phyloP scores from a whole-genome alignment of 2,797 vertebrate genomes.

The Serranus cabrilla region DNA sequence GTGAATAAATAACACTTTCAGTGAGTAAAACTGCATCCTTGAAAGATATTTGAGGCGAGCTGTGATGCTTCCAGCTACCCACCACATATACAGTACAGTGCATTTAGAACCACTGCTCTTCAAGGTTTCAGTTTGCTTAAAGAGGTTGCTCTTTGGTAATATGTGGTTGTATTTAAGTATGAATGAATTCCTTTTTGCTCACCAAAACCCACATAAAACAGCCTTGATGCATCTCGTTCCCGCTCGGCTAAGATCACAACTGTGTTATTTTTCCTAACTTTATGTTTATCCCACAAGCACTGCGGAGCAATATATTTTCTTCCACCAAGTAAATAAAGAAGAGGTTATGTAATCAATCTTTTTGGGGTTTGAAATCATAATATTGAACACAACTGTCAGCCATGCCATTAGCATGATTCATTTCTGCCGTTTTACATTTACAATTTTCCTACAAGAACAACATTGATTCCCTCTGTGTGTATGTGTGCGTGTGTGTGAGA shows the following conservation, averaged over 20 bases:
- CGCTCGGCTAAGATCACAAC: constrained; percentile 42
- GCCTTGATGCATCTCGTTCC: constrained; percentile 42
- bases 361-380: constrained; percentile 87
- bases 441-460: constrained; percentile 88
- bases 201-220: constrained; percentile 28
- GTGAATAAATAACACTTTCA: constrained; percentile 34
- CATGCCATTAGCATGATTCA: constrained; percentile 90
- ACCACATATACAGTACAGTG: constrained; percentile 5
- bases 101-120: neutral
- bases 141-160: constrained; percentile 27
- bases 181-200: constrained; percentile 29
- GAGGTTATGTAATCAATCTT: constrained; percentile 89
- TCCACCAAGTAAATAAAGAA: constrained; percentile 86
- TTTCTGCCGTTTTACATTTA: constrained; percentile 89
- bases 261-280: constrained; percentile 70
- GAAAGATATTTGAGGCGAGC: constrained; percentile 2
- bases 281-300: constrained; percentile 73
- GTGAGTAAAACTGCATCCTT: constrained; percentile 13
- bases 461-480: constrained; percentile 80
- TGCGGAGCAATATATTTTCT: constrained; percentile 78
- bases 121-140: constrained; percentile 29
- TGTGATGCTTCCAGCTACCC: neutral
- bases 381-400: constrained; percentile 89
- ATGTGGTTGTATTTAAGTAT: constrained; percentile 27
- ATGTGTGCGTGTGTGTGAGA: constrained; percentile 39